Conservation (phyloP, 2,888 invertebrate species). For the Macrosiphum euphorbiae region DNA sequence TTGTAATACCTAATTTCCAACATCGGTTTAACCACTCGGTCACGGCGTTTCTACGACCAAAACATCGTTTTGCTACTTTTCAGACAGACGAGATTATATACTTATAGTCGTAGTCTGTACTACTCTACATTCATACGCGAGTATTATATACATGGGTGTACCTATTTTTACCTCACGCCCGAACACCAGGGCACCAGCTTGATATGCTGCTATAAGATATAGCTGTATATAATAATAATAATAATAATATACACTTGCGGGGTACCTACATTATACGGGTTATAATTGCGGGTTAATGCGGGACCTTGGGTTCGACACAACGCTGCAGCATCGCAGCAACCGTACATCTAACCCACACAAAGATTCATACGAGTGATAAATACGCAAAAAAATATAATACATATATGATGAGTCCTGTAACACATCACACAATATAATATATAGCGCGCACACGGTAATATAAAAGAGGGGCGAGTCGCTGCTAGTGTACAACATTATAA, state of each 20-base stretch:
- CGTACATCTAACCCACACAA: not conserved
- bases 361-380: conserved; percentile 34
- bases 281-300: conserved; percentile 50
- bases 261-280: not conserved
- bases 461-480: not conserved
- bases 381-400: not conserved
- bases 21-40: not conserved
- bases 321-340: no score
- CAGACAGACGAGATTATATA: not conserved
- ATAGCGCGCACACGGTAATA: not conserved
- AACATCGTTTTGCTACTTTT: not conserved
- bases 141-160: not conserved
- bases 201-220: not conserved
- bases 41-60: not conserved
- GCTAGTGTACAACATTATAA: not conserved
- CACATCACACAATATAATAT: not conserved
- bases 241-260: not conserved
- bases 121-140: not conserved
- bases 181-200: not conserved
- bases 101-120: no score
- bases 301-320: conserved; percentile 19
- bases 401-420: not conserved
- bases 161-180: not conserved
- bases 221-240: not conserved
- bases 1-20: no score